Evolutionary conservation across 2,888 invertebrate species (phyloP).

Genomic region (Steinernema hermaphroditum): DNA sequence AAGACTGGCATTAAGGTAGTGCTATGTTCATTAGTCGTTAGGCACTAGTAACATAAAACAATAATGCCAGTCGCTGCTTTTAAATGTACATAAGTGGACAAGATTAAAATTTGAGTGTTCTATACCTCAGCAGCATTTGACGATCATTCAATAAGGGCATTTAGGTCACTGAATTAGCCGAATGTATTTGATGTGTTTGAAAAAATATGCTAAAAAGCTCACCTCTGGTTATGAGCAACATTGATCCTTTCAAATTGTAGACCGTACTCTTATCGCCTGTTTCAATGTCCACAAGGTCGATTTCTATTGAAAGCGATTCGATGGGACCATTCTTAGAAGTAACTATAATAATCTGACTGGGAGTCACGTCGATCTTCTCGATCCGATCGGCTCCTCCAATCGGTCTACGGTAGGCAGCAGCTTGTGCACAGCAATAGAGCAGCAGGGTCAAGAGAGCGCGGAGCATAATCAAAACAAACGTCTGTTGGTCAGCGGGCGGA

Average conservation of each 20-base stretch:
- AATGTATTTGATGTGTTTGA: not conserved
- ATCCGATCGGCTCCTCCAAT: constrained; percentile 51
- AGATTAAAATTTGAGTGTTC: no score
- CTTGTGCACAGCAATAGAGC: not conserved
- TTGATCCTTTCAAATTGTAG: constrained; percentile 56
- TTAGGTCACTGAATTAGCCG: no score
- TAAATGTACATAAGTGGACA: no score
- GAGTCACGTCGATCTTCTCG: constrained; percentile 54
- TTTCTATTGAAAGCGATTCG: constrained; percentile 48
- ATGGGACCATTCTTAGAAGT: constrained; percentile 54
- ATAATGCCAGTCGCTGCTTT: no score
- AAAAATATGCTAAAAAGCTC: constrained; percentile 2
- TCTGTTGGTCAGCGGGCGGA: constrained; percentile 14
- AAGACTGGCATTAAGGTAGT: no score
- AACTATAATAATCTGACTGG: constrained; percentile 59
- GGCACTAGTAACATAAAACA: no score
- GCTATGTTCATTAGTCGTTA: no score
- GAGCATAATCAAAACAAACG: not conserved
- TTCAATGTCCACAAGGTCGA: constrained; percentile 59
- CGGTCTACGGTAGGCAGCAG: not conserved
- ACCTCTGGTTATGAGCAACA: constrained; percentile 61
- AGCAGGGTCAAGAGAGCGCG: not conserved
- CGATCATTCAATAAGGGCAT: no score
- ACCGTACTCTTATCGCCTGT: constrained; percentile 54
- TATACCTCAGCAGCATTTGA: no score